phyloP scores from a whole-genome alignment of 2,888 invertebrate genomes.

The Ceratothoa steindachneri region DNA sequence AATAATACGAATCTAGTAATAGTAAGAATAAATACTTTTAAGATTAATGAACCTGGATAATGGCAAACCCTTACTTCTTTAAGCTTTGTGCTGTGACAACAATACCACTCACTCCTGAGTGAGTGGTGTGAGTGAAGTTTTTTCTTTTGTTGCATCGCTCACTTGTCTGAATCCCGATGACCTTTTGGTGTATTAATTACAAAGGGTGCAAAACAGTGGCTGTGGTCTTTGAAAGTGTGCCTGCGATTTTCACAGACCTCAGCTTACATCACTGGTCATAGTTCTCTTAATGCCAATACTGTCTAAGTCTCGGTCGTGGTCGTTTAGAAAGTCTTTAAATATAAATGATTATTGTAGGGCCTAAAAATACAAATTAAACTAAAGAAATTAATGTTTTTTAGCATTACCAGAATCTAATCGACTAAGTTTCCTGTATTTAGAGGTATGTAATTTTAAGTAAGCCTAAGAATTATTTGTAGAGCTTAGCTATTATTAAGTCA shows the following conservation, averaged over 20 bases:
- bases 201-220: not conserved
- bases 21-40: not conserved
- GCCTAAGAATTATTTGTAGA: not conserved
- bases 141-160: too few species aligned
- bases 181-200: not conserved
- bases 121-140: too few species aligned
- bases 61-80: not conserved
- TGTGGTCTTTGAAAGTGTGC: not conserved
- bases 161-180: not conserved
- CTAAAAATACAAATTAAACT: not conserved
- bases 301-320: conserved; percentile 33
- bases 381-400: not conserved
- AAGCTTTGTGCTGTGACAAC: conserved; percentile 9
- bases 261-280: conserved; percentile 38
- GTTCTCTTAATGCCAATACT: conserved; percentile 43
- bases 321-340: too few species aligned
- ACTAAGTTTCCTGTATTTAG: not conserved
- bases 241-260: conserved; percentile 1
- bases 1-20: too few species aligned
- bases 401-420: not conserved
- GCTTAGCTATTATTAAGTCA: not conserved
- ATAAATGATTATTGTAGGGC: too few species aligned
- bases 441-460: not conserved
- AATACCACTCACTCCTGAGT: not conserved
- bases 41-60: not conserved